phyloP scores from a whole-genome alignment of 2,888 invertebrate species.

The Caprella mutica region DNA sequence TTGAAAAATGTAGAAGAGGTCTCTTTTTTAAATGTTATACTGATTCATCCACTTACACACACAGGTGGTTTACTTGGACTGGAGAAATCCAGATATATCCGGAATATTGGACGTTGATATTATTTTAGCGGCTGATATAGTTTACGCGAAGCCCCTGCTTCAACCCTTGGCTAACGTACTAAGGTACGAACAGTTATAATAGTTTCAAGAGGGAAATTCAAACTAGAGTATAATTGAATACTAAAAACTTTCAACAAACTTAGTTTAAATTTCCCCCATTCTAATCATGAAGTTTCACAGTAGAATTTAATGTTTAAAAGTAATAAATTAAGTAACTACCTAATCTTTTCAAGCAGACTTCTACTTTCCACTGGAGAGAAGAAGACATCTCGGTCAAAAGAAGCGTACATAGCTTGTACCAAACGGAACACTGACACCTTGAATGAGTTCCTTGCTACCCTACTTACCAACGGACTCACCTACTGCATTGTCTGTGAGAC shows the following conservation, averaged over 20 bases:
- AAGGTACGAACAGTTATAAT: conserved; percentile 4
- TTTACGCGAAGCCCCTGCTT: conserved; percentile 23
- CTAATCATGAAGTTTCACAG: background rate
- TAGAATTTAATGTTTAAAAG: no score
- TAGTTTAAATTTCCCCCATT: background rate
- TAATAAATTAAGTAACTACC: no score
- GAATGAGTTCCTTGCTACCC: conserved; percentile 18
- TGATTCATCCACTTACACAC: no score
- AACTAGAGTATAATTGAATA: no score
- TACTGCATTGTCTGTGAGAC: conserved; percentile 18
- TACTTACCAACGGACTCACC: conserved; percentile 10
- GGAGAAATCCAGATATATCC: conserved; percentile 13
- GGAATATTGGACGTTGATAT: conserved; percentile 18
- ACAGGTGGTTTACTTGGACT: conserved; percentile 29
- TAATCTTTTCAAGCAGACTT: no score
- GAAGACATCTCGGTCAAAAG: no score
- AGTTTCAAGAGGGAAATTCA: no score
- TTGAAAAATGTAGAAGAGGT: no score
- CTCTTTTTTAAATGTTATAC: no score
- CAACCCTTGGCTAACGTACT: conserved; percentile 18
- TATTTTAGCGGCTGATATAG: conserved; percentile 26
- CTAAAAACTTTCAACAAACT: background rate
- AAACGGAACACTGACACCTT: conserved; percentile 16
- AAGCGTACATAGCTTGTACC: conserved; percentile 28
- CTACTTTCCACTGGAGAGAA: no score